A percentile compares a stretch with the other conserved stretches of the same genome.
Evolutionary conservation across 2,113 vertebrate genomes (phyloP).

Genomic region (Abramis brama): DNA sequence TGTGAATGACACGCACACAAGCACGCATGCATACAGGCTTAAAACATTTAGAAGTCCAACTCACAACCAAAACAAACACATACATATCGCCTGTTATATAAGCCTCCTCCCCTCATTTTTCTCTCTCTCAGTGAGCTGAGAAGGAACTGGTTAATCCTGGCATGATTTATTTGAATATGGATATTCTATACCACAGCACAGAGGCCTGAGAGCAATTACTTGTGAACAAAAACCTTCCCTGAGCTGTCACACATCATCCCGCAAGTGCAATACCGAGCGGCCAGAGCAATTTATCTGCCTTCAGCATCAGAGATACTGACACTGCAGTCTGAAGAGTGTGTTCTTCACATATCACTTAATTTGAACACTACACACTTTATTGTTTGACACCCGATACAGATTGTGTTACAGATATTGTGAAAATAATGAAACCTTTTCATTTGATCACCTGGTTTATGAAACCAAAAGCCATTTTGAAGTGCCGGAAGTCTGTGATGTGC

Average conservation of each 20-base stretch:
- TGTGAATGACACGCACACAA: neutral
- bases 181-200: slow-evolving; percentile 46
- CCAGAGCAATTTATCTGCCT: slow-evolving; percentile 50
- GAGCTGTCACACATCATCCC: slow-evolving; percentile 55
- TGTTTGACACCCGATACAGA: slow-evolving; percentile 35
- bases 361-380: slow-evolving; percentile 27
- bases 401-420: slow-evolving; percentile 3
- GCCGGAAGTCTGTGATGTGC: slow-evolving; percentile 46
- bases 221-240: slow-evolving; percentile 45
- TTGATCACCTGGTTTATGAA: slow-evolving; percentile 26
- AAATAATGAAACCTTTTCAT: slow-evolving; percentile 25
- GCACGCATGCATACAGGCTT: neutral
- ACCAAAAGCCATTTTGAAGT: neutral
- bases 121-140: neutral
- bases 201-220: slow-evolving; percentile 56
- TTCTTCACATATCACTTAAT: slow-evolving; percentile 45
- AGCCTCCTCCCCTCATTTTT: neutral
- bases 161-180: slow-evolving; percentile 61
- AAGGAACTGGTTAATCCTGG: slow-evolving; percentile 47
- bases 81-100: neutral
- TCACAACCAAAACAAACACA: neutral
- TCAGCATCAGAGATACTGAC: slow-evolving; percentile 45
- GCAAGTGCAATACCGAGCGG: slow-evolving; percentile 5
- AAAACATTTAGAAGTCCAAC: neutral
- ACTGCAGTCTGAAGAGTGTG: slow-evolving; percentile 46